Conservation (phyloP, 2,888 invertebrate genomes). For the Ypsolopha scabrella region DNA sequence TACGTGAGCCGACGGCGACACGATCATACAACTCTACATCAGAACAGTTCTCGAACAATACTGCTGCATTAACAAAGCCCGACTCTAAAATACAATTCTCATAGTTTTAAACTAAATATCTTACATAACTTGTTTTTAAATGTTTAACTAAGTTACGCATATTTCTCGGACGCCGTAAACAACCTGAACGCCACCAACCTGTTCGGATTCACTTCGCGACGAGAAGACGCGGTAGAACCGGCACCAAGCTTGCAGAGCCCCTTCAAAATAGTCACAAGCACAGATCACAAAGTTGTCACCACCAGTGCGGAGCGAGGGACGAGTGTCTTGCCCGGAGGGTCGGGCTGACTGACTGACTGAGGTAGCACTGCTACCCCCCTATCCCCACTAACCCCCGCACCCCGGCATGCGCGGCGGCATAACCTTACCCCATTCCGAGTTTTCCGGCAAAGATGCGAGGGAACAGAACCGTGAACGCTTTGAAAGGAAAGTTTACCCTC, state of each 20-base stretch:
- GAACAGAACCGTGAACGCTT: neutral
- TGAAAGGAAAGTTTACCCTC: neutral
- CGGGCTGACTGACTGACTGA: conserved; percentile 21
- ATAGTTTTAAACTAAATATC: neutral
- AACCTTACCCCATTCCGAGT: conserved; percentile 23
- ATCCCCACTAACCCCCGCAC: conserved; percentile 23
- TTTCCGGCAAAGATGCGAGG: conserved; percentile 3
- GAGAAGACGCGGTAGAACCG: too few species aligned
- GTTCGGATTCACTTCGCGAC: neutral
- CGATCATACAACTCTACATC: conserved; percentile 10
- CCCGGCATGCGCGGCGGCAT: conserved; percentile 28
- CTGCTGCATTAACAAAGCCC: neutral
- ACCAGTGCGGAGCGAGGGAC: neutral
- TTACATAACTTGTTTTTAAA: too few species aligned
- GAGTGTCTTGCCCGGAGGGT: conserved; percentile 1
- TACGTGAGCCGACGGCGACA: conserved; percentile 11
- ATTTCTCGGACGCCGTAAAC: neutral
- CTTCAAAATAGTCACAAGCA: neutral
- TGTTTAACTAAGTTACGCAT: too few species aligned
- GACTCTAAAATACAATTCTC: neutral
- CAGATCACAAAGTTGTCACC: neutral
- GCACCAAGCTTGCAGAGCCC: too few species aligned
- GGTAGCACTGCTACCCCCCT: conserved; percentile 20
- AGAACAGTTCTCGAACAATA: neutral
- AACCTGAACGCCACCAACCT: neutral